Evolutionary conservation across 2,797 vertebrate genomes (phyloP), one percentile per base, ranked within the genome.

Genomic region (Myotis myotis): DNA sequence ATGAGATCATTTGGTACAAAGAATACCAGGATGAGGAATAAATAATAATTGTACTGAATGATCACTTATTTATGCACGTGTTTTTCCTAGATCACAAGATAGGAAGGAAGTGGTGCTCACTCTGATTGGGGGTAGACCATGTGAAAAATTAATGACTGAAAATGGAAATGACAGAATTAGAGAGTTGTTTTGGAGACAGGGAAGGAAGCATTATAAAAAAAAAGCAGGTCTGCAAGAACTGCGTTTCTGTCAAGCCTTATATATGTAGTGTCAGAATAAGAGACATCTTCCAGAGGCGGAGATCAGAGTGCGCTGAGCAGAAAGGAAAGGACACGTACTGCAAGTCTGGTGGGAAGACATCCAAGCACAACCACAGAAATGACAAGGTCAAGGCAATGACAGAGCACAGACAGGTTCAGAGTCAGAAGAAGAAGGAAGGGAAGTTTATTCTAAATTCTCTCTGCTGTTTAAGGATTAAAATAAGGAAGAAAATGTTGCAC

Each of bases 1-100:
- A 96, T 97, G 95, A 97, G 96, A 82, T 97, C 95, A 97, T 93
- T 91, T 93, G 89, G 64, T 19, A 64, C 92, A 68, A 95, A 95
- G 57, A 38, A 85, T 57, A 70, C 83, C 92, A 78, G 75, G 44
- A 86, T 33, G 57, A 93, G 51, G 83, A 91, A 92, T 74, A 96
- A 89, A 71, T 93, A 94, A 87, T 92, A 87, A 93, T 93, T 85
- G 95, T 78, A n/a, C 19, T 93, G 93, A 96, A 64, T 93, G 93
- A 78, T 60, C 74, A 96, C 74, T 72, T 96, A 60, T 91, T 36
- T 95, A 44, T 64, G 74, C 36, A 47, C 12, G 71, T 94, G 86
- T 89, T 72, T 71, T 91, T 81, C 19, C 55, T 85, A 74, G 80
- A 91, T 96, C 96, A 96, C 38, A 82, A 94, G 97, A 89, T 10